Percentiles rank a stretch among this genome's conserved stretches.
phyloP scores from a whole-genome alignment of 2,888 invertebrate species.

The Tetheella fluctuosa region DNA sequence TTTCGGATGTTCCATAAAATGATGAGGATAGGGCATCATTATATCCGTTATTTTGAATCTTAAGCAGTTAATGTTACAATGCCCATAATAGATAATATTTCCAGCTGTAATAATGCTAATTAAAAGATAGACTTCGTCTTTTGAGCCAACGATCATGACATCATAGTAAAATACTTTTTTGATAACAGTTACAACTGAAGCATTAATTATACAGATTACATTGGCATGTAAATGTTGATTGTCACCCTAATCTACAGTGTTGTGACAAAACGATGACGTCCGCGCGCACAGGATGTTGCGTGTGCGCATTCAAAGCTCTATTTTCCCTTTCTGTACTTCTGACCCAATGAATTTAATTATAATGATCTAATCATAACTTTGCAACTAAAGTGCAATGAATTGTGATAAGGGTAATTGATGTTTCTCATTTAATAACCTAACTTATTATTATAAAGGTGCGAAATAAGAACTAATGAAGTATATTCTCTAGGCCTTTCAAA shows the following conservation, averaged over 20 bases:
- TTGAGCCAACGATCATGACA: background rate
- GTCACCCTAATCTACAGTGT: conserved; percentile 8
- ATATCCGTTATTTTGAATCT: too few species aligned
- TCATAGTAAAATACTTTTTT: background rate
- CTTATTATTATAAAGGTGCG: background rate
- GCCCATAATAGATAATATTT: too few species aligned
- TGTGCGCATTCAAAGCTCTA: conserved; percentile 47
- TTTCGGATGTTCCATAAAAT: too few species aligned
- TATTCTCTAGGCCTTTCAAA: too few species aligned
- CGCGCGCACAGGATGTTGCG: conserved; percentile 61
- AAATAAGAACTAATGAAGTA: too few species aligned
- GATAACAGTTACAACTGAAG: background rate
- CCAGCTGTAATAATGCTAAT: too few species aligned
- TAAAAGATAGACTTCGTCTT: too few species aligned
- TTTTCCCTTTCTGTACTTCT: conserved; percentile 38
- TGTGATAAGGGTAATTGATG: background rate
- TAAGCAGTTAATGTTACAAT: too few species aligned
- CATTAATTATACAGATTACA: background rate
- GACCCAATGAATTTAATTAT: conserved; percentile 15
- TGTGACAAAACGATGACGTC: conserved; percentile 32
- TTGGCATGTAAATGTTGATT: background rate
- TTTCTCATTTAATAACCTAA: background rate
- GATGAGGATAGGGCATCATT: too few species aligned
- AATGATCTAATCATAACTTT: background rate
- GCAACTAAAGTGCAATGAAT: background rate